Evolutionary conservation across 1,140 invertebrate genomes (phyloP).

Genomic region (Sinella curviseta): DNA sequence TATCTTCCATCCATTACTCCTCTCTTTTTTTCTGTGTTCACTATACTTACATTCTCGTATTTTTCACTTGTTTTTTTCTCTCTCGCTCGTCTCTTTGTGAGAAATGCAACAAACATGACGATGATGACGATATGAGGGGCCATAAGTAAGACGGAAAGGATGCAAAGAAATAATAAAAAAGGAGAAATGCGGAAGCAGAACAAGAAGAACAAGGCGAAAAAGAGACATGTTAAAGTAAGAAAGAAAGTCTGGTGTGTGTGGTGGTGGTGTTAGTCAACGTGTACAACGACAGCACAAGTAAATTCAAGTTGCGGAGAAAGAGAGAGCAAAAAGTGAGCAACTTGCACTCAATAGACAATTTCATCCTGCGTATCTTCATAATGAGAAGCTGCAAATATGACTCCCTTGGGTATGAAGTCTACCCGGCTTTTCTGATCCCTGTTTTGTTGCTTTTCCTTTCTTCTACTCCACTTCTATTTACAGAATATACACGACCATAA

Average conservation of each 20-base stretch:
- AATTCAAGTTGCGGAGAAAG: neutral
- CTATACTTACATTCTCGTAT: too few relatives aligned
- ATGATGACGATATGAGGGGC: neutral
- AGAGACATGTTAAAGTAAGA: too few relatives aligned
- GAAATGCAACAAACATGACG: neutral
- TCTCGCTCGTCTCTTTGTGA: too few relatives aligned
- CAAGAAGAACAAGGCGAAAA: neutral
- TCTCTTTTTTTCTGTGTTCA: neutral
- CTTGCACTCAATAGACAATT: constrained; percentile 48
- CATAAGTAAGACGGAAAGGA: neutral
- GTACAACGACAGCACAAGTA: neutral
- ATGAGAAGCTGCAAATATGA: constrained; percentile 48
- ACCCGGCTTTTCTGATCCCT: constrained; percentile 18
- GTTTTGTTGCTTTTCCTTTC: neutral
- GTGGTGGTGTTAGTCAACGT: neutral
- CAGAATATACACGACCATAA: neutral
- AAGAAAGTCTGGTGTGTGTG: neutral
- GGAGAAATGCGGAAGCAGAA: neutral
- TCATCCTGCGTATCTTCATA: constrained; percentile 42
- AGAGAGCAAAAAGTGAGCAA: constrained; percentile 25
- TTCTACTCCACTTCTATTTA: neutral
- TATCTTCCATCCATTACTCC: neutral
- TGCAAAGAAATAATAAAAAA: constrained; percentile 14
- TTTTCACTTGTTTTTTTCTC: too few relatives aligned
- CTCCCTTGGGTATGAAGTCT: constrained; percentile 35